phyloP scores from a whole-genome alignment of 2,113 vertebrate genomes.

The Cyphomyrus discorhynchus region DNA sequence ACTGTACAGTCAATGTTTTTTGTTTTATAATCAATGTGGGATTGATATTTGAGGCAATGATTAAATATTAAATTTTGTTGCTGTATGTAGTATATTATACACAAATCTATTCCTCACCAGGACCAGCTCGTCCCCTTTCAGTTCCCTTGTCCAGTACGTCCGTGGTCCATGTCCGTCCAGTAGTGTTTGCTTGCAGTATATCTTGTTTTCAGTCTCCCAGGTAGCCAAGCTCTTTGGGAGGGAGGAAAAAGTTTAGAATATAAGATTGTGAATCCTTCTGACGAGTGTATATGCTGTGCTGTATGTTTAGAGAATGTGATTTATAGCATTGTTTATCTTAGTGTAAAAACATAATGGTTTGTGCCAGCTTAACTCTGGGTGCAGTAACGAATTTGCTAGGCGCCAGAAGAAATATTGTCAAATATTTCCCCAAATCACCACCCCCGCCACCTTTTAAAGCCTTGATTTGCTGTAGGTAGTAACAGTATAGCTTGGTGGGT shows the following conservation, averaged over 20 bases:
- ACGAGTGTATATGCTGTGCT: background rate
- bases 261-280: background rate
- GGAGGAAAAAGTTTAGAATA: constrained; percentile 31
- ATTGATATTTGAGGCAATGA: background rate
- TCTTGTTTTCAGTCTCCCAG: constrained; percentile 94
- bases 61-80: background rate
- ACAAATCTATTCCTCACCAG: constrained; percentile 70
- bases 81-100: background rate
- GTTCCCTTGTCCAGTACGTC: constrained; percentile 92
- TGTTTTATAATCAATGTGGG: background rate
- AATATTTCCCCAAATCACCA: background rate
- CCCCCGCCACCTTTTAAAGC: background rate
- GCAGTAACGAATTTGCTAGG: background rate
- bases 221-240: constrained; percentile 79
- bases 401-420: background rate
- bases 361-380: background rate
- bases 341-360: background rate
- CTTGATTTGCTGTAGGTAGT: background rate
- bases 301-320: background rate
- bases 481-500: background rate
- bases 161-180: constrained; percentile 83
- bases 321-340: background rate
- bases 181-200: constrained; percentile 86
- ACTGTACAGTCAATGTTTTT: background rate
- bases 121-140: constrained; percentile 85